phyloP scores from a whole-genome alignment of 1,140 invertebrate species.

The Zaprionus inermis region DNA sequence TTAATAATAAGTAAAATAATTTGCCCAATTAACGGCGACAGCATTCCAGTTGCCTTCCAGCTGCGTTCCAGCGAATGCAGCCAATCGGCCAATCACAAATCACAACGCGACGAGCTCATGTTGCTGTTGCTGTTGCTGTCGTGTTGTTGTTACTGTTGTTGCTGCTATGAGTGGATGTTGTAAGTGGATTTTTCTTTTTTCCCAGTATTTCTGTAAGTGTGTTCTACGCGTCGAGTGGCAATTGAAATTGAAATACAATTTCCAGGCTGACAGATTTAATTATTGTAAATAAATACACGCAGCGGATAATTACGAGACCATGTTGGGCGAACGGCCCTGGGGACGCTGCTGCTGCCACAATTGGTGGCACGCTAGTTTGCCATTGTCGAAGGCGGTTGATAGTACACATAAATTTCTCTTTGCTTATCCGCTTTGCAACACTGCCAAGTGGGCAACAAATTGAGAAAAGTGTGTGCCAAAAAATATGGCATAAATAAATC shows the following conservation, averaged over 20 bases:
- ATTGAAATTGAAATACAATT: conserved; percentile 63
- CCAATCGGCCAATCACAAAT: conserved; percentile 43
- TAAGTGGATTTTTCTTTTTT: conserved; percentile 42
- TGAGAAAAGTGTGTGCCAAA: conserved; percentile 12
- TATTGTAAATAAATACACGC: conserved; percentile 66
- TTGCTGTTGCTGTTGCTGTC: conserved; percentile 2
- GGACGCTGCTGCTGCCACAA: conserved; percentile 16
- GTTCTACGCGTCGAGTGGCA: conserved; percentile 30
- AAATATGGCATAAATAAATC: neutral
- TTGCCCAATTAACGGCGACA: conserved; percentile 74
- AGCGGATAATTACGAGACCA: conserved; percentile 57
- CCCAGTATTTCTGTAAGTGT: conserved; percentile 39
- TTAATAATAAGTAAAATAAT: conserved; percentile 78
- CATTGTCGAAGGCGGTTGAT: neutral
- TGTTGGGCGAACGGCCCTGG: conserved; percentile 29
- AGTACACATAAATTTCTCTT: conserved; percentile 9
- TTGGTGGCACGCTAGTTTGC: neutral
- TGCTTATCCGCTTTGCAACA: neutral
- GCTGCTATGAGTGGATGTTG: conserved; percentile 16
- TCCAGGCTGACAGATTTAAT: conserved; percentile 71
- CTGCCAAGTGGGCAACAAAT: neutral
- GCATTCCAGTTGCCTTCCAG: conserved; percentile 55
- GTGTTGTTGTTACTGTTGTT: conserved; percentile 18
- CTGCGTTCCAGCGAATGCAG: conserved; percentile 19
- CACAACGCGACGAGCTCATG: conserved; percentile 43